Conservation (phyloP, 2,113 vertebrate species). For the Meles meles region DNA sequence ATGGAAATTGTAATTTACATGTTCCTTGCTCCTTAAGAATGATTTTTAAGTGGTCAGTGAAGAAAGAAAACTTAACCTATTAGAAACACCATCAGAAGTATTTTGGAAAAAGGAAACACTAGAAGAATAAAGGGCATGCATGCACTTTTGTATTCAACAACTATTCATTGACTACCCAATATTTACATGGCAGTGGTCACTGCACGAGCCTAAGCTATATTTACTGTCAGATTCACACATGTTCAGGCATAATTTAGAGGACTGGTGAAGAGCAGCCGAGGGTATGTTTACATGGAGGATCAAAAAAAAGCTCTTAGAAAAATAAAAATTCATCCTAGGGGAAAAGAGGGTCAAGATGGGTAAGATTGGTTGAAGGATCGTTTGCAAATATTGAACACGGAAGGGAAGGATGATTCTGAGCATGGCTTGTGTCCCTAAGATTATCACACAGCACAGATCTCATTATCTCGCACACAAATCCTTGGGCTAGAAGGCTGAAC, state of each 20-base stretch:
- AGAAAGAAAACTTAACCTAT: neutral
- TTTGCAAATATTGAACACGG: constrained; percentile 27
- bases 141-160: neutral
- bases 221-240: constrained; percentile 5
- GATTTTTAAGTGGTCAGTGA: neutral
- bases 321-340: constrained; percentile 32
- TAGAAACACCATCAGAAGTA: neutral
- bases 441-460: neutral
- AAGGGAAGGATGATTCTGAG: neutral
- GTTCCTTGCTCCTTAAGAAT: neutral
- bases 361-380: neutral
- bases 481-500: neutral
- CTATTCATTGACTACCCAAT: neutral
- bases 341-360: constrained; percentile 21
- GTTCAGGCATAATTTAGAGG: constrained; percentile 42
- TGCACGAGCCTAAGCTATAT: neutral
- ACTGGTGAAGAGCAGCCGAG: neutral
- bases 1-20: neutral
- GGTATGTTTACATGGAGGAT: constrained; percentile 38
- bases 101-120: neutral
- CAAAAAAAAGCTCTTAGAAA: constrained; percentile 9
- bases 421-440: neutral
- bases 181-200: neutral
- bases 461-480: neutral
- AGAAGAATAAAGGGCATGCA: neutral